Evolutionary conservation across 2,797 vertebrate genomes (phyloP), one percentile per base, ranked within the genome.

Genomic region (Rousettus madagascariensis): DNA sequence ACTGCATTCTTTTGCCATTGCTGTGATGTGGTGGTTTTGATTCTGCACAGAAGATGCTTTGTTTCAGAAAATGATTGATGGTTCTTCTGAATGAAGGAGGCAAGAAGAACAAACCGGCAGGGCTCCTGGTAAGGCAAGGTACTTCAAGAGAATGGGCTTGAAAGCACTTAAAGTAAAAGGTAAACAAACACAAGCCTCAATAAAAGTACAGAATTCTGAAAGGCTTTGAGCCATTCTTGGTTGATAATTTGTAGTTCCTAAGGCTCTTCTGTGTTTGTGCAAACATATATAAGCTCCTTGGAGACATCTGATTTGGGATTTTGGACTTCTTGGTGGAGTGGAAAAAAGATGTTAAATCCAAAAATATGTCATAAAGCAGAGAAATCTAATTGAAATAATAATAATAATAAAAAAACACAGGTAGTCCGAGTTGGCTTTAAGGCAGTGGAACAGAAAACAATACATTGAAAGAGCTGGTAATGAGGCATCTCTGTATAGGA

Each of bases 121-220:
- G 30, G 30, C 49, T 57, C 84, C 88, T 78, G 90, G 89, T 72
- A 55, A 97, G 87, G 96, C 96, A 92, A 90, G 63, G 5, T 86
- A 68, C 92, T 93, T 96, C 94, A 94, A 96, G 84, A 96, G 55
- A 80, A 93, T 66, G 24, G 51, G 86, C 94, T 92, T 79, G 91
- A 97, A 97, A 97, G 83, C 28, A 53, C 79, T 96, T 97, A 82
- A 33, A 97, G 94, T 93, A 93, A 96, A 97, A 97, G 86, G 79
- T 94, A 80, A 96, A 94, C 77, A 80, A 96, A 94, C 77, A 93
- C 41, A 96, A 88, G 74, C 71, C 72, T 74, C 20, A 89, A 68
- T 49, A 33, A 80, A 97, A 97, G 92, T 82, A 83, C 96, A 97
- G 91, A 65, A 84, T 92, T 88, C 85, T 91, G 49, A 94, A 95